Evolutionary conservation across 1,140 invertebrate species (phyloP), one percentile per base, ranked within the genome.

Genomic region (Lepidostoma basale): DNA sequence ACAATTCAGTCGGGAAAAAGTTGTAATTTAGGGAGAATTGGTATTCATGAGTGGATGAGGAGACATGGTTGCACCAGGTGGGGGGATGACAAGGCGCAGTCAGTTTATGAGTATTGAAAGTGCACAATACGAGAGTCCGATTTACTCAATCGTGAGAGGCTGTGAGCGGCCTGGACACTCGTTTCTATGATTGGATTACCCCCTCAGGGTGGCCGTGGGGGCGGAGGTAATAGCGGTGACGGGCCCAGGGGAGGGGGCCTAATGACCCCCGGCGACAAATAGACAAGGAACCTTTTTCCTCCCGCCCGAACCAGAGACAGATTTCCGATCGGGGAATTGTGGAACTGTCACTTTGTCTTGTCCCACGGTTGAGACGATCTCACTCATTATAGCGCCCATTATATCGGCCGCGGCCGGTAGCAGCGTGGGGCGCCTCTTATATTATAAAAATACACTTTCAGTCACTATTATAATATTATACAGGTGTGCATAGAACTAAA

Each of bases 181-280:
- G 71, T 73, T 70, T 70, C 54, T 36, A 40, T 73, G 72, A 73
- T 73, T 73, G 72, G 72, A 73, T 73, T 73, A 70, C 72, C 39
- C 36, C 5, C 25, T 14, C 42, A 12, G 44, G 23, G 52, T 47
- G 39, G 62, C 52, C 36, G 30, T 16, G 20, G 49, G 16, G 60
- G 44, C 49, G 56, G 65, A 68, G 72, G 72, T 70, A 70, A 73
- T 73, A 68, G 72, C 30, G 62, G 52, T 68, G 72, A 73, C 68
- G 72, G 66, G 64, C 56, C 72, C 72, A 68, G 33, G 36, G 65
- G 68, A 68, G 68, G 36, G 14, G 18, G 30, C 72, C 66, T 73
- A 73, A 73, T 73, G 72, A 73, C 72, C 72, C 49, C 54, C 68
- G 68, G 67, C 71, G 71, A 69, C 72, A 73, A 68, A 70, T 68